Evolutionary conservation across 1,140 invertebrate genomes (phyloP).

Genomic region (Plectrocnemia conspersa): DNA sequence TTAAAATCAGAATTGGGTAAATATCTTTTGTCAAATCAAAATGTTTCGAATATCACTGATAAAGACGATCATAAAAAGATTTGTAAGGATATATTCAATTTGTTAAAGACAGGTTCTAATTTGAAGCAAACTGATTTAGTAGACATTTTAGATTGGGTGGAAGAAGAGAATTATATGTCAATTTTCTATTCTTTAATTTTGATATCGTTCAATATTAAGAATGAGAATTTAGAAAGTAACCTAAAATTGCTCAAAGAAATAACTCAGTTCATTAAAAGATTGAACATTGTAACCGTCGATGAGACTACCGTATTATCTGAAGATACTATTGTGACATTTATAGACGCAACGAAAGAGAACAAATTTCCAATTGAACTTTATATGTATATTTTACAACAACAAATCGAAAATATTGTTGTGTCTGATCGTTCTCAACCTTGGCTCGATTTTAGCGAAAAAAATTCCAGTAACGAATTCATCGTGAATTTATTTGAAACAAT

Average conservation of each 20-base stretch:
- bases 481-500: slow-evolving; percentile 26
- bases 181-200: slow-evolving; percentile 27
- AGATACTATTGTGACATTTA: slow-evolving; percentile 40
- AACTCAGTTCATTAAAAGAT: slow-evolving; percentile 41
- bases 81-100: slow-evolving; percentile 41
- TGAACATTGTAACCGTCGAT: slow-evolving; percentile 39
- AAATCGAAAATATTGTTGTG: slow-evolving; percentile 41
- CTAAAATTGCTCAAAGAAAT: slow-evolving; percentile 27
- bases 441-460: slow-evolving; percentile 40
- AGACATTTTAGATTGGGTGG: slow-evolving; percentile 16
- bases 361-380: slow-evolving; percentile 46
- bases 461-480: slow-evolving; percentile 14
- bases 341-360: slow-evolving; percentile 40
- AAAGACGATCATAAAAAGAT: slow-evolving; percentile 39
- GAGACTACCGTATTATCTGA: slow-evolving; percentile 37
- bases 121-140: background rate
- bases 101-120: slow-evolving; percentile 12
- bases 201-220: slow-evolving; percentile 26
- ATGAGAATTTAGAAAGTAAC: slow-evolving; percentile 12
- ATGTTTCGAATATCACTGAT: slow-evolving; percentile 40
- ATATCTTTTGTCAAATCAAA: slow-evolving; percentile 40
- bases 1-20: slow-evolving; percentile 50
- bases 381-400: slow-evolving; percentile 42
- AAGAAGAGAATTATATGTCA: slow-evolving; percentile 19
- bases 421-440: slow-evolving; percentile 41